Evolutionary conservation across 30 jellyfish, hydroid and myxozoan species (phyloP).

Genomic region (Cassiopea andromeda): DNA sequence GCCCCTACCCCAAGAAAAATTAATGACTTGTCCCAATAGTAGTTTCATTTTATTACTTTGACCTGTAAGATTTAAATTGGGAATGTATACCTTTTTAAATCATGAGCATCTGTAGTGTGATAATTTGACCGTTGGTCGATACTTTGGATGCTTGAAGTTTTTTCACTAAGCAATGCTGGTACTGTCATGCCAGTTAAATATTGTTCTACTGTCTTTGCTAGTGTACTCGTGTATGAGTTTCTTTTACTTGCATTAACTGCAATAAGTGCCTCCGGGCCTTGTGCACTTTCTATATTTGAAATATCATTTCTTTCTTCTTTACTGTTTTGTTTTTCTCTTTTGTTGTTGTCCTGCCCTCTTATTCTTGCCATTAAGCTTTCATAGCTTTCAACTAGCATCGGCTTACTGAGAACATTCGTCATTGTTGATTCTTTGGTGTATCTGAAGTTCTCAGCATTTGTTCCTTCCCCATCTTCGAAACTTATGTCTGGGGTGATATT

Average conservation of each 20-base stretch:
- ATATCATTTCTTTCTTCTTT: not conserved
- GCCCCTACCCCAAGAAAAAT: too few relatives aligned
- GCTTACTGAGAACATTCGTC: constrained; percentile 2
- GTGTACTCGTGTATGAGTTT: constrained; percentile 28
- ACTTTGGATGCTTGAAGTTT: not conserved
- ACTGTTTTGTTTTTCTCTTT: not conserved
- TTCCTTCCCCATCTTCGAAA: not conserved
- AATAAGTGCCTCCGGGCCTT: not conserved
- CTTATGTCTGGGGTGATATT: not conserved
- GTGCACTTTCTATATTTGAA: not conserved
- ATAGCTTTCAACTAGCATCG: constrained; percentile 17
- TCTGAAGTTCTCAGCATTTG: not conserved
- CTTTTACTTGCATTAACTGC: constrained; percentile 20
- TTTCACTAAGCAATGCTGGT: constrained; percentile 26
- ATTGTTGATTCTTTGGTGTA: not conserved
- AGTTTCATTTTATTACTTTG: too few relatives aligned
- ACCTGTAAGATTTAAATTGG: too few relatives aligned
- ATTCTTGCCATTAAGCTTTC: constrained; percentile 12
- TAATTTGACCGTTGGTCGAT: not conserved
- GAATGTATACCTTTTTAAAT: not conserved
- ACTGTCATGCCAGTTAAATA: constrained; percentile 27
- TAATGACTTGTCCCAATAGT: too few relatives aligned
- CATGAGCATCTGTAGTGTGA: not conserved
- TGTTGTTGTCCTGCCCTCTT: not conserved
- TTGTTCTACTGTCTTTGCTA: constrained; percentile 34